A percentile compares a stretch with the other conserved stretches of the same genome.
Evolutionary conservation across 2,797 vertebrate genomes (phyloP).

Genomic region (Oreochromis grahami): DNA sequence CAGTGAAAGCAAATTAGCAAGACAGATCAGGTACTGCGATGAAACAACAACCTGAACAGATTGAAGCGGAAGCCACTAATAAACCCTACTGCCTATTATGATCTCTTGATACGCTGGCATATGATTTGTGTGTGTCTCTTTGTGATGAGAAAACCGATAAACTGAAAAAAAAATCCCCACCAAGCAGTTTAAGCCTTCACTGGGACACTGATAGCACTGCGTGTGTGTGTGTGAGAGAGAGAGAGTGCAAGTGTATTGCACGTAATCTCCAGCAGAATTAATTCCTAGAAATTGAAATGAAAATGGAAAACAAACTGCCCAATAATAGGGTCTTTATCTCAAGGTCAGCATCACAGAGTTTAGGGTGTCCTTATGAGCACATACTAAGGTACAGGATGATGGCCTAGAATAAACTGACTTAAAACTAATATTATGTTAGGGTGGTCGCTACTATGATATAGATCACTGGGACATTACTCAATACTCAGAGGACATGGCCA

Average conservation of each 20-base stretch:
- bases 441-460: neutral
- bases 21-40: neutral
- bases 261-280: constrained; percentile 65
- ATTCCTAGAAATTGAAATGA: constrained; percentile 72
- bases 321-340: constrained; percentile 27
- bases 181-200: constrained; percentile 56
- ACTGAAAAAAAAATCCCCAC: constrained; percentile 32
- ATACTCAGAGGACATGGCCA: constrained; percentile 1
- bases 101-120: constrained; percentile 46
- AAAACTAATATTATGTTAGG: neutral
- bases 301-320: constrained; percentile 46
- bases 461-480: neutral
- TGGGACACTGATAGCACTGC: constrained; percentile 21
- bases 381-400: neutral
- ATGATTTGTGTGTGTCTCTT: constrained; percentile 23
- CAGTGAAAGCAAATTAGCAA: neutral
- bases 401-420: neutral
- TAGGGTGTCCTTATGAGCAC: neutral
- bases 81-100: constrained; percentile 29
- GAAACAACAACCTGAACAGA: constrained; percentile 18
- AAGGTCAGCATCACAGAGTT: constrained; percentile 57
- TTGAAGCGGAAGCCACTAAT: constrained; percentile 27
- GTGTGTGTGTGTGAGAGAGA: rapidly evolving
- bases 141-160: constrained; percentile 44
- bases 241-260: neutral